Evolutionary conservation across 2,113 vertebrate genomes (phyloP).

Genomic region (Archocentrus centrarchus): DNA sequence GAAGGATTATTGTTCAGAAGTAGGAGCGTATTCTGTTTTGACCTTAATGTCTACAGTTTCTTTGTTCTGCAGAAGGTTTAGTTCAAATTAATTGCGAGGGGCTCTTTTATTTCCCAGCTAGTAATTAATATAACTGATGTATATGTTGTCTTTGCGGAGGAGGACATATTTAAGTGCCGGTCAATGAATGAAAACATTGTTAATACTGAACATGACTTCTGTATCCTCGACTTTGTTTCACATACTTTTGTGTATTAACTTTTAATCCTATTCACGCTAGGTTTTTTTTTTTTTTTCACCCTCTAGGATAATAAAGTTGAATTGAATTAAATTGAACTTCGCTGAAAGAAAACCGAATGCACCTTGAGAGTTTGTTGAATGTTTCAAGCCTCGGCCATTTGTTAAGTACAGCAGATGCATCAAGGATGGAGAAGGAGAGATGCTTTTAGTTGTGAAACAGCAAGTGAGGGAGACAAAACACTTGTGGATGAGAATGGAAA

Average conservation of each 20-base stretch:
- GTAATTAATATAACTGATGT: constrained; percentile 19
- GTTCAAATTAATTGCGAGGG: not conserved
- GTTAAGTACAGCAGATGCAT: constrained; percentile 48
- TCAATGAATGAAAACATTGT: not conserved
- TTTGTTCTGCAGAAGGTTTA: not conserved
- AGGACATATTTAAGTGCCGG: not conserved
- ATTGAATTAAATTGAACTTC: constrained; percentile 13
- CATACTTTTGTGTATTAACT: constrained; percentile 31
- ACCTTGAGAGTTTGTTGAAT: constrained; percentile 51
- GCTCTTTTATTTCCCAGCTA: constrained; percentile 8
- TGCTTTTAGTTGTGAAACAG: constrained; percentile 68
- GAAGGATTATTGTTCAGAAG: not conserved
- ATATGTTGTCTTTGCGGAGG: constrained; percentile 2
- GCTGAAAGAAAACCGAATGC: constrained; percentile 32
- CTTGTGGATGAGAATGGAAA: constrained; percentile 83
- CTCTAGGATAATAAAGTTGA: constrained; percentile 39
- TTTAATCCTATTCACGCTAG: not conserved
- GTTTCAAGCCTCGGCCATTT: constrained; percentile 43
- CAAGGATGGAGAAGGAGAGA: constrained; percentile 57
- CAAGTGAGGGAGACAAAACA: constrained; percentile 78
- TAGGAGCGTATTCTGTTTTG: not conserved
- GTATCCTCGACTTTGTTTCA: constrained; percentile 15
- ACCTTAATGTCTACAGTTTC: not conserved
- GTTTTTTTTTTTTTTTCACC: not conserved
- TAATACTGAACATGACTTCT: not conserved